Conservation (phyloP, 2,113 vertebrate genomes). For the Pholis gunnellus region DNA sequence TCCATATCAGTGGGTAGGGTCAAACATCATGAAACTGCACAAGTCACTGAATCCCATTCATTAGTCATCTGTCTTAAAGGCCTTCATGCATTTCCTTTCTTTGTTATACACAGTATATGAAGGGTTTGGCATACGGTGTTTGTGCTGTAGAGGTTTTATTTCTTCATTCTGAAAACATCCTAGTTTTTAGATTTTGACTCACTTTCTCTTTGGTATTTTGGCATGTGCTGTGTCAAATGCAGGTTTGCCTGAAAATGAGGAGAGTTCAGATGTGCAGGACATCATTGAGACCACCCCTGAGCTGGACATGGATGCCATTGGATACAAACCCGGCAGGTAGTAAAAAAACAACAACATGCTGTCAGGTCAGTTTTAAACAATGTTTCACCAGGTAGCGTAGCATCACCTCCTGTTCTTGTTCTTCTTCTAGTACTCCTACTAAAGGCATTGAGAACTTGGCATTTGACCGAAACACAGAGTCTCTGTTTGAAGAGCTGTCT, state of each 20-base stretch:
- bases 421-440: constrained; percentile 89
- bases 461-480: constrained; percentile 98
- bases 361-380: background rate
- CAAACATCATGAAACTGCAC: background rate
- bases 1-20: constrained; percentile 89
- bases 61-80: background rate
- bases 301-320: constrained; percentile 95
- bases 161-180: background rate
- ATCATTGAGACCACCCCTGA: constrained; percentile 99
- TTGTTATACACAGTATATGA: background rate
- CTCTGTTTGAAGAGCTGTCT: constrained; percentile 97
- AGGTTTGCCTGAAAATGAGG: constrained; percentile 93
- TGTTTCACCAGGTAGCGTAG: background rate
- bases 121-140: background rate
- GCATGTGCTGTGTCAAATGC: background rate
- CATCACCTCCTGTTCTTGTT: background rate
- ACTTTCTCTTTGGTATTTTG: background rate
- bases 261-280: constrained; percentile 95
- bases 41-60: background rate
- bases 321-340: constrained; percentile 93
- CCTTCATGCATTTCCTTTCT: background rate
- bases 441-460: constrained; percentile 99
- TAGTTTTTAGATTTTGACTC: background rate
- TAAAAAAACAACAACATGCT: background rate
- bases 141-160: background rate